Base-by-base conservation (phyloP, 1,140 invertebrate genomes). In the Zophobas atratus region DNA sequence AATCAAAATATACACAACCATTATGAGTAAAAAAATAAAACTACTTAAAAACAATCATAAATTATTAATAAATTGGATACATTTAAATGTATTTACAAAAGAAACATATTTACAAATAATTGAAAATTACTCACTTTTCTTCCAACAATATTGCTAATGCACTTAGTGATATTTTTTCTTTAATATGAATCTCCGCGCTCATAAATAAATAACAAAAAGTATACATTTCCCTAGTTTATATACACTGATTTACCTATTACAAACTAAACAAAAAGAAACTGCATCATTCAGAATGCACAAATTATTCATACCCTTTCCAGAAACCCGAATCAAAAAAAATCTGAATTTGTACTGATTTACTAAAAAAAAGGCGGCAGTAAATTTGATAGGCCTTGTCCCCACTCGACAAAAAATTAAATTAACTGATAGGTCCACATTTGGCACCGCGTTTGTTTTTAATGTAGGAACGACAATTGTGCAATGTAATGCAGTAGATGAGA, bases 401-500 rank as follows among this genome's bases (percentile, higher is more conserved):
- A 76, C 48, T 36, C 53, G 33, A 20, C 41, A 6, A 67, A 43
- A 53, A 67, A 49, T 67, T 8, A 46, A 48, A 75, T 60, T 57
- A 75, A 75, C 53, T 35, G 51, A 55, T 75, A 57, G 73, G 49
- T 78, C 51, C 60, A 67, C 51, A 35, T 76, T 79, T 79, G 78
- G 78, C 78, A 79, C 74, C 75, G 67, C 20, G 32, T 70, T 72
- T 71, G 35, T 77, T 60, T 70, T 46, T 67, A 55, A 60, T 48
- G 63, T 78, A 78, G 72, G 77, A 78, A 78, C 77, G 41, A 70
- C 63, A 78, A 75, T 78, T 75, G 77, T 78, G 77, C 77, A 78
- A 78, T 75, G 77, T 70, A 78, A 78, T 70, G 77, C 77, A 78
- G 72, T 70, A 75, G 55, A 55, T 75, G 77, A 78, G 77, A 78